Evolutionary conservation across 2,888 invertebrate genomes (phyloP), one percentile per base, ranked within the genome.

Genomic region (Yponomeuta malinellus): DNA sequence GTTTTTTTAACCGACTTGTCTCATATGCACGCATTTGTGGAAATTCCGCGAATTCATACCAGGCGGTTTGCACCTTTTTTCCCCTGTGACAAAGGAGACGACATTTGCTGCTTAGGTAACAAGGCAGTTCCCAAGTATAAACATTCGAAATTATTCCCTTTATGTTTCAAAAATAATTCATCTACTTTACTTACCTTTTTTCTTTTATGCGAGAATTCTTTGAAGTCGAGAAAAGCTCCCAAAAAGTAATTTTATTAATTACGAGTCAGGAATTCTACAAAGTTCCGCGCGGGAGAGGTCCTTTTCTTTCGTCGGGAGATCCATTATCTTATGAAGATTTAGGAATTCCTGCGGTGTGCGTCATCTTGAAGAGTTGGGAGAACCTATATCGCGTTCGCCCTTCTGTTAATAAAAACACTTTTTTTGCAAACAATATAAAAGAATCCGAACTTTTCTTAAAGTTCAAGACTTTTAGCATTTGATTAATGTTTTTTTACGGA

Each of bases 241-340:
- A 90, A 91, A 90, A 92, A 90, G 92, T 91, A 91, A 92, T 92
- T 92, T 92, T 92, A 92, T 92, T 92, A 92, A 92, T 92, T 92
- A 92, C 91, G 88, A 90, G 91, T 90, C 90, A 90, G 86, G 90
- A 91, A 92, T 90, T 90, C 90, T 88, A 88, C 89, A 87, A 90
- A 90, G 90, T 90, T 90, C 88, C 88, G 80, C 84, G 88, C 82
- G 83, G 81, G 84, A 83, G 86, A 86, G 88, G 88, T 89, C 87
- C 90, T 87, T 91, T 90, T 90, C 89, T 90, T 89, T 86, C 83
- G 80, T 76, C 81, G 81, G 87, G 86, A 88, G 88, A 91, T 89
- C 90, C 90, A 91, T 92, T 92, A 92, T 91, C 91, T 92, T 90
- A 90, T 89, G 89, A 90, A 90, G 90, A 90, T 90, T 90, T 90